These are phyloP conservation scores for Kryphioiulus occultus DNA, from an alignment of 2,888 invertebrate species.

Conservation along the genomic window DNA sequence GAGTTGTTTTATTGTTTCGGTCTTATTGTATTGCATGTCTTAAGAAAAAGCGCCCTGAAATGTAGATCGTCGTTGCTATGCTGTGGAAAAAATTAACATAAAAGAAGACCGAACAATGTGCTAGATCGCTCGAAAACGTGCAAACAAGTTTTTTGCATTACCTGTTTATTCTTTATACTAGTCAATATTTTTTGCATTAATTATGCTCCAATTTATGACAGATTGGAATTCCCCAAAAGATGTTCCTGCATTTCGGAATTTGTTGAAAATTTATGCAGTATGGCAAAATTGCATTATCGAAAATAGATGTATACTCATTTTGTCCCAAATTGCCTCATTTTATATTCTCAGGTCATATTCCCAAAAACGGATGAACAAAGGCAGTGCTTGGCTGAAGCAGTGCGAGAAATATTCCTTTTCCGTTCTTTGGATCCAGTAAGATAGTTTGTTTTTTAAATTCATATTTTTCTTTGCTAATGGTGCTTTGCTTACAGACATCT, in stretches of 20 bases:
- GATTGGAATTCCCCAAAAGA: too few species aligned
- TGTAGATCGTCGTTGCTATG: background rate
- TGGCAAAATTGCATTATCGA: too few species aligned
- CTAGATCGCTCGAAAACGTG: too few species aligned
- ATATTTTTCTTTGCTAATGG: constrained; percentile 22
- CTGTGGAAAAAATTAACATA: background rate
- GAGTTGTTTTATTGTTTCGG: background rate
- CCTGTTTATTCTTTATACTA: too few species aligned
- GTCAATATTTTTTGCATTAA: too few species aligned
- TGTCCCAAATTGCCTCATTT: constrained; percentile 2
- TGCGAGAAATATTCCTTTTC: constrained; percentile 90
- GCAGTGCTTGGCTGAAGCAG: constrained; percentile 85
- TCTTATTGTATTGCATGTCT: background rate
- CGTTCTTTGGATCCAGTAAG: constrained; percentile 85
- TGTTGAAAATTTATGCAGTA: too few species aligned
- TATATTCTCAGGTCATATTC: constrained; percentile 71
- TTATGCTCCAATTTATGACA: too few species aligned
- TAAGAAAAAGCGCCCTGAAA: too few species aligned
- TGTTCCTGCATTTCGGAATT: too few species aligned
- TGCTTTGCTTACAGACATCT: constrained; percentile 46
- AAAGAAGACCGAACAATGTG: too few species aligned
- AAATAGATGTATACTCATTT: too few species aligned
- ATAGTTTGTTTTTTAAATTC: constrained; percentile 50
- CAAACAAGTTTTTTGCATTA: too few species aligned
- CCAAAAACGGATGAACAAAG: constrained; percentile 97